phyloP scores from a whole-genome alignment of 1,140 invertebrate genomes.

The Solen grandis region DNA sequence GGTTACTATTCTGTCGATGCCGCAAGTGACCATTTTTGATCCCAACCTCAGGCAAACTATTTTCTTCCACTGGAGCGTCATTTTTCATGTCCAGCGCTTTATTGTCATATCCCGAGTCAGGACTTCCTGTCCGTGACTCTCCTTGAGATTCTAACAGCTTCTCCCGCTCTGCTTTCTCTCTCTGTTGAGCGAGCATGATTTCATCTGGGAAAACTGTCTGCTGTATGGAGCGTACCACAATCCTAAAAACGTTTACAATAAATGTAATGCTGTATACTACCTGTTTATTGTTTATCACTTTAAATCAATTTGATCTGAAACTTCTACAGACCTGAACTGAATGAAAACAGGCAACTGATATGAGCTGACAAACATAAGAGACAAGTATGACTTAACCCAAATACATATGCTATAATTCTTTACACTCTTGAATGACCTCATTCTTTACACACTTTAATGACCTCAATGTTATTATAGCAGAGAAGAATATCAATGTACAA shows the following conservation, averaged over 20 bases:
- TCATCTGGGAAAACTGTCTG: constrained; percentile 63
- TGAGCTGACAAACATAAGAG: too few relatives aligned
- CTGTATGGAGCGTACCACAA: constrained; percentile 61
- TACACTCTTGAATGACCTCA: too few relatives aligned
- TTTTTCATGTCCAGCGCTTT: constrained; percentile 50
- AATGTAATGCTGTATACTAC: neutral
- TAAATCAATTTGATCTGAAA: neutral
- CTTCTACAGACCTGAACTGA: too few relatives aligned
- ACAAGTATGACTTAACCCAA: too few relatives aligned
- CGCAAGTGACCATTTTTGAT: constrained; percentile 31
- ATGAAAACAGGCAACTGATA: too few relatives aligned
- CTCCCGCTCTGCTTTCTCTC: constrained; percentile 57
- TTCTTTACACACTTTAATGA: too few relatives aligned
- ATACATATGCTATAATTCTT: too few relatives aligned
- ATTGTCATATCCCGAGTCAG: constrained; percentile 47
- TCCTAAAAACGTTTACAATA: constrained; percentile 55
- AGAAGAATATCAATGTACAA: too few relatives aligned
- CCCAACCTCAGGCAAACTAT: neutral
- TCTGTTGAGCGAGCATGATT: constrained; percentile 63
- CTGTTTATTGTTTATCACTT: neutral
- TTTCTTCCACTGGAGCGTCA: constrained; percentile 4
- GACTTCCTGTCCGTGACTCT: constrained; percentile 17
- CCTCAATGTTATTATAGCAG: too few relatives aligned
- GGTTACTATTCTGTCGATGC: constrained; percentile 48
- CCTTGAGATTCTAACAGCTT: neutral